phyloP scores from a whole-genome alignment of 2,797 vertebrate species.

The Leptoclinus maculatus region DNA sequence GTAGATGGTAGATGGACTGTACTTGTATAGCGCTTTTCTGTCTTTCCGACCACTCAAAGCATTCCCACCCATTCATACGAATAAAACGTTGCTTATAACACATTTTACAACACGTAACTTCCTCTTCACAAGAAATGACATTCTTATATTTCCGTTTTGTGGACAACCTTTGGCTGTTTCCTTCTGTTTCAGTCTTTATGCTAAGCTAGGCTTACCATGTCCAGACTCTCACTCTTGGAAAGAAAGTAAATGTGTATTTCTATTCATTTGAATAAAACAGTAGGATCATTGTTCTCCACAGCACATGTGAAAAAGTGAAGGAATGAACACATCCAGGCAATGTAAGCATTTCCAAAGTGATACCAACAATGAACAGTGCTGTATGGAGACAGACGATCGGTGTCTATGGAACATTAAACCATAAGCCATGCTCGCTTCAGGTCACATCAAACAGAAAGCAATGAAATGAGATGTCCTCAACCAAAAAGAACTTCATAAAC shows the following conservation, averaged over 20 bases:
- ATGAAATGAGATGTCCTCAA: constrained; percentile 79
- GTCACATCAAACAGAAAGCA: constrained; percentile 73
- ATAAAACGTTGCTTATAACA: neutral
- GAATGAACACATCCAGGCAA: constrained; percentile 5
- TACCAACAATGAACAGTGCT: constrained; percentile 23
- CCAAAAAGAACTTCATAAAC: constrained; percentile 39
- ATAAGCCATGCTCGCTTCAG: constrained; percentile 84
- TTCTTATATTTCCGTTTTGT: neutral
- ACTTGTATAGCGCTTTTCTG: too few species aligned
- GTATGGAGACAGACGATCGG: constrained; percentile 42
- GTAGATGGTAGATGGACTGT: too few species aligned
- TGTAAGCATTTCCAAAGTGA: constrained; percentile 2
- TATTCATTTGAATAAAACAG: neutral
- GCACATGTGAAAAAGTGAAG: neutral
- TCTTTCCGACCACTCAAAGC: too few species aligned
- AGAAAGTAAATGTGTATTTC: neutral
- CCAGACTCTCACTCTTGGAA: neutral
- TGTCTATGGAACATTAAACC: constrained; percentile 60
- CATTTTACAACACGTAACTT: neutral
- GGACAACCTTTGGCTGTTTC: neutral
- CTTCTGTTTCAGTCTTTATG: neutral
- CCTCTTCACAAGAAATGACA: neutral
- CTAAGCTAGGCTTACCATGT: neutral
- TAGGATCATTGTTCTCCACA: neutral
- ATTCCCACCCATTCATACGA: too few species aligned